phyloP scores from a whole-genome alignment of 2,797 vertebrate species.

The Melanotaenia maccullochi region DNA sequence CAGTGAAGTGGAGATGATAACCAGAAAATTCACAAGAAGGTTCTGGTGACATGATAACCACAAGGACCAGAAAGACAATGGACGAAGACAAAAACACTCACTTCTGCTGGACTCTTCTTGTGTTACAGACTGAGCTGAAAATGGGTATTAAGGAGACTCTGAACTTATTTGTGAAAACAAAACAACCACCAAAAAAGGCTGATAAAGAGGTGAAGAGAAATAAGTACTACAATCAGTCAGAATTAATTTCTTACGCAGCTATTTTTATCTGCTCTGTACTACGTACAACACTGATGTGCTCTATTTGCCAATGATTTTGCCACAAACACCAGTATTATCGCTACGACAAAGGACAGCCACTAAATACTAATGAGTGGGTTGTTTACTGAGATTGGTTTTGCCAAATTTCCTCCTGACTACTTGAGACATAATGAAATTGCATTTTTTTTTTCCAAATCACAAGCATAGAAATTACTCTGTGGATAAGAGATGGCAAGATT shows the following conservation, averaged over 20 bases:
- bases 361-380: slow-evolving; percentile 48
- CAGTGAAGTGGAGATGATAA: slow-evolving; percentile 17
- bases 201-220: slow-evolving; percentile 48
- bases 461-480: slow-evolving; percentile 56
- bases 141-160: slow-evolving; percentile 30
- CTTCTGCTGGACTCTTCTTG: slow-evolving; percentile 24
- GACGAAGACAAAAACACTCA: slow-evolving; percentile 20
- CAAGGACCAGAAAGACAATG: slow-evolving; percentile 17
- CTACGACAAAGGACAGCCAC: slow-evolving; percentile 54
- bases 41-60: slow-evolving; percentile 32
- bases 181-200: slow-evolving; percentile 25
- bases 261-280: slow-evolving; percentile 72
- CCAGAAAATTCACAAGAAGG: slow-evolving; percentile 9
- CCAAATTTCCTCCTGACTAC: slow-evolving; percentile 79
- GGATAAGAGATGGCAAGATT: slow-evolving; percentile 57
- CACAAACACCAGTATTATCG: slow-evolving; percentile 65
- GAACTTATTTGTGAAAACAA: slow-evolving; percentile 33
- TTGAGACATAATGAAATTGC: slow-evolving; percentile 66
- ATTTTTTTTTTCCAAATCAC: slow-evolving; percentile 56
- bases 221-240: slow-evolving; percentile 71
- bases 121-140: slow-evolving; percentile 50
- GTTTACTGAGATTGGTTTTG: slow-evolving; percentile 72
- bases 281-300: slow-evolving; percentile 68
- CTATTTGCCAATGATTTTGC: slow-evolving; percentile 78
- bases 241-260: slow-evolving; percentile 65